phyloP scores from a whole-genome alignment of 2,113 vertebrate species.

The Australoheros scitulus region DNA sequence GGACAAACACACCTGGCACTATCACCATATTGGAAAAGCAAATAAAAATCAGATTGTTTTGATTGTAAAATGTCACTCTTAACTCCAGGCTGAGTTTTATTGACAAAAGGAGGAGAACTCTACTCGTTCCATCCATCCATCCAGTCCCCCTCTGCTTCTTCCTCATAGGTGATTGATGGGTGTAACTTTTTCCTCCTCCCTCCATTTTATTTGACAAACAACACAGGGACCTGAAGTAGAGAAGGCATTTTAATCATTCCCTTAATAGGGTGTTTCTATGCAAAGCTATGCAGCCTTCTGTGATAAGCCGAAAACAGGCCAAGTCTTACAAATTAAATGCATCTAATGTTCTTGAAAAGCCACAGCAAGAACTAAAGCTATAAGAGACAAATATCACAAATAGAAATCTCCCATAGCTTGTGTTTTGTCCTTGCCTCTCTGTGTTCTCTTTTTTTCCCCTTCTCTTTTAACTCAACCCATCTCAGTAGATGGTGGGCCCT shows the following conservation, averaged over 20 bases:
- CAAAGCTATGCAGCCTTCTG: slow-evolving; percentile 78
- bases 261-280: slow-evolving; percentile 84
- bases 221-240: slow-evolving; percentile 79
- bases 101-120: slow-evolving; percentile 76
- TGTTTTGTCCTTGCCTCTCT: background rate
- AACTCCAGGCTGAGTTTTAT: slow-evolving; percentile 80
- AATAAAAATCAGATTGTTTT: slow-evolving; percentile 81
- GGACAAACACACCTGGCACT: slow-evolving; percentile 41
- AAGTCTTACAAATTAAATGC: slow-evolving; percentile 61
- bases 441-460: background rate
- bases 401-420: background rate
- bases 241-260: slow-evolving; percentile 83
- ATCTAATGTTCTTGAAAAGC: slow-evolving; percentile 52
- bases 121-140: slow-evolving; percentile 54
- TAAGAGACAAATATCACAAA: slow-evolving; percentile 13
- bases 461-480: background rate
- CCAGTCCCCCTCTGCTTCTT: slow-evolving; percentile 44
- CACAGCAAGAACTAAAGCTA: slow-evolving; percentile 36
- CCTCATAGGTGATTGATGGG: slow-evolving; percentile 79
- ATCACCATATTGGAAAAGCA: slow-evolving; percentile 63
- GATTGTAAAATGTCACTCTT: slow-evolving; percentile 83
- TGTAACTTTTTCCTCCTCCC: slow-evolving; percentile 59
- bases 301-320: slow-evolving; percentile 74
- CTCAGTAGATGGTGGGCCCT: background rate
- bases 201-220: slow-evolving; percentile 84